Conservation (phyloP, 53 echinoderm and acorn worm species). For the Temnopleurus reevesii region DNA sequence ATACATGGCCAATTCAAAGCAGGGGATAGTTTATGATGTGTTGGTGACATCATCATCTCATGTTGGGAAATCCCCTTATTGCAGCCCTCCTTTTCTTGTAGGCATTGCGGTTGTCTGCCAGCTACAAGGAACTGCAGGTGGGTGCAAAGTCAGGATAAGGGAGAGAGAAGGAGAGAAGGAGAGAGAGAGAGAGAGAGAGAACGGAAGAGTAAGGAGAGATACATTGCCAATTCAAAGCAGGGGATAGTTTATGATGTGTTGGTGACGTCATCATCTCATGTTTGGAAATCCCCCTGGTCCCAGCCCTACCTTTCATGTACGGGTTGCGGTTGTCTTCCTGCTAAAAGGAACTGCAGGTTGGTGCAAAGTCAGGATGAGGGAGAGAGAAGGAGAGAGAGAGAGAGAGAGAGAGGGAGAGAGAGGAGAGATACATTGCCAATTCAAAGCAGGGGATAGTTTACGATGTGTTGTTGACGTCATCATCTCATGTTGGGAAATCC, state of each 20-base stretch:
- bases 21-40: too few species aligned
- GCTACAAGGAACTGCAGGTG: too few species aligned
- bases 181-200: neutral
- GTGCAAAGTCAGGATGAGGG: neutral
- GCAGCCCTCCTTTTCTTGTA: too few species aligned
- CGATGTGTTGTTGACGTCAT: too few species aligned
- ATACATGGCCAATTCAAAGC: too few species aligned
- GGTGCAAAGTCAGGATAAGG: neutral
- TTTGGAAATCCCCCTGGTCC: conserved; percentile 51
- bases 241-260: neutral
- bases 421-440: too few species aligned
- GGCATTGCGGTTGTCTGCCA: too few species aligned
- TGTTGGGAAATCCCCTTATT: too few species aligned
- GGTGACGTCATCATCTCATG: conserved; percentile 40
- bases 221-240: too few species aligned
- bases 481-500: too few species aligned
- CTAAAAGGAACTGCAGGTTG: conserved; percentile 55
- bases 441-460: too few species aligned
- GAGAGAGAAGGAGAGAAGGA: neutral
- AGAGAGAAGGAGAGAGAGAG: neutral
- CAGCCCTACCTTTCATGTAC: conserved; percentile 44
- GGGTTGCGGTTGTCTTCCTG: conserved; percentile 33
- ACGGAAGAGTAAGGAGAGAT: neutral
- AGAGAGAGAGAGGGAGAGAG: neutral
- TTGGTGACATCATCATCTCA: too few species aligned